These are phyloP conservation scores for Grallaria varia DNA, from an alignment of 2,113 vertebrate species.

Conservation along the genomic window DNA sequence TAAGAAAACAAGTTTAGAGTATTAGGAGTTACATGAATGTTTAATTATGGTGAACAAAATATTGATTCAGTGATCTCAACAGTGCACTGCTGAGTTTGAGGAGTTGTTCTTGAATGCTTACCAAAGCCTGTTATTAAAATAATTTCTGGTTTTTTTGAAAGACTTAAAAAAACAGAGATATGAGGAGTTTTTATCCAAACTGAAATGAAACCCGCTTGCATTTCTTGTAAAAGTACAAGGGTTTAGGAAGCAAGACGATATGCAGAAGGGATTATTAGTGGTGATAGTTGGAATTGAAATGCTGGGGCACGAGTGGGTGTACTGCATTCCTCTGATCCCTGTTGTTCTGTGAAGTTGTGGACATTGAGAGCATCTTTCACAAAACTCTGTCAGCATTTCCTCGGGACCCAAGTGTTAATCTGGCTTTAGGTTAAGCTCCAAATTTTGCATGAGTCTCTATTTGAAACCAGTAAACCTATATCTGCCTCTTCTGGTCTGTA, in stretches of 20 bases:
- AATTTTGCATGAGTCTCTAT: background rate
- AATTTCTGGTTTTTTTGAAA: slow-evolving; percentile 1
- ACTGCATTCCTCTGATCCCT: background rate
- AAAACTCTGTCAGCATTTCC: background rate
- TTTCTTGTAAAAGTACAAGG: background rate
- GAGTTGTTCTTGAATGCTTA: slow-evolving; percentile 42
- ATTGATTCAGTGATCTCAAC: slow-evolving; percentile 26
- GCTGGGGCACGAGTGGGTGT: background rate
- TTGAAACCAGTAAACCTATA: background rate
- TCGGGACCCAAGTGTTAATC: background rate
- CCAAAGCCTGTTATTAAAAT: slow-evolving; percentile 38
- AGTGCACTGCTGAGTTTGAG: background rate
- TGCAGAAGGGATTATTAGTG: background rate
- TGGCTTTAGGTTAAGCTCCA: background rate
- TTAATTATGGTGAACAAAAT: slow-evolving; percentile 59
- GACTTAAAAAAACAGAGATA: background rate
- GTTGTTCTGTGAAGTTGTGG: background rate
- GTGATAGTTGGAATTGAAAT: background rate
- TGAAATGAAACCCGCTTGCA: background rate
- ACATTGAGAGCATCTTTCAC: background rate
- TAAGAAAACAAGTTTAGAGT: slow-evolving; percentile 40
- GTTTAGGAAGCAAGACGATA: background rate
- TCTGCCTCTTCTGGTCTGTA: background rate
- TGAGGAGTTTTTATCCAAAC: background rate
- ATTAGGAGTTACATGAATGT: slow-evolving; percentile 52